phyloP scores from a whole-genome alignment of 2,888 invertebrate genomes.

The Mesorhabditis spiculigera region DNA sequence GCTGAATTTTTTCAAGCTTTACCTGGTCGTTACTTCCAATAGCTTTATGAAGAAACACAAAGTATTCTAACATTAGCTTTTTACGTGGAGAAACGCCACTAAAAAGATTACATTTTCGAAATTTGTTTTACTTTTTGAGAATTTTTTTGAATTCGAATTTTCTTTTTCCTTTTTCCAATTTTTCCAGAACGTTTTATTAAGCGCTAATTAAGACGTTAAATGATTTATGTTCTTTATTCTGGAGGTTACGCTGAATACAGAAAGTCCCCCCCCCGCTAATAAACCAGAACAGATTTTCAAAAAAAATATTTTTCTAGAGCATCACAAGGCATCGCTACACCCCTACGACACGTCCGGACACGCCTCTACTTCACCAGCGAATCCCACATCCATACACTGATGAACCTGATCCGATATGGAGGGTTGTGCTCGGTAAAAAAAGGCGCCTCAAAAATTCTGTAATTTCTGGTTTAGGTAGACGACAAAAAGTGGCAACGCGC shows the following conservation, averaged over 20 bases:
- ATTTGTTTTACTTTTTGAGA: background rate
- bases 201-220: background rate
- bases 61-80: no score
- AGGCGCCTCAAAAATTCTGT: background rate
- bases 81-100: no score
- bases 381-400: conserved; percentile 94
- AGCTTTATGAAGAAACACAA: background rate
- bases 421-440: conserved; percentile 42
- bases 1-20: no score
- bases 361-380: conserved; percentile 99
- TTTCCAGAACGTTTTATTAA: no score
- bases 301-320: conserved; percentile 30
- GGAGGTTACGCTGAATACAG: no score
- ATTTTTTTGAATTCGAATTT: background rate
- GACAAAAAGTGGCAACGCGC: conserved; percentile 98
- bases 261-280: background rate
- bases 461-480: conserved; percentile 63
- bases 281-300: background rate
- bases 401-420: conserved; percentile 78
- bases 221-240: no score
- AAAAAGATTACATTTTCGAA: no score
- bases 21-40: background rate
- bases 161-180: background rate
- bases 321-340: conserved; percentile 85
- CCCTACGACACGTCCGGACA: conserved; percentile 93